A percentile compares a stretch with the other conserved stretches of the same genome.
These are phyloP conservation scores for Morone saxatilis DNA, from an alignment of 2,113 vertebrate species.

Conservation along the genomic window DNA sequence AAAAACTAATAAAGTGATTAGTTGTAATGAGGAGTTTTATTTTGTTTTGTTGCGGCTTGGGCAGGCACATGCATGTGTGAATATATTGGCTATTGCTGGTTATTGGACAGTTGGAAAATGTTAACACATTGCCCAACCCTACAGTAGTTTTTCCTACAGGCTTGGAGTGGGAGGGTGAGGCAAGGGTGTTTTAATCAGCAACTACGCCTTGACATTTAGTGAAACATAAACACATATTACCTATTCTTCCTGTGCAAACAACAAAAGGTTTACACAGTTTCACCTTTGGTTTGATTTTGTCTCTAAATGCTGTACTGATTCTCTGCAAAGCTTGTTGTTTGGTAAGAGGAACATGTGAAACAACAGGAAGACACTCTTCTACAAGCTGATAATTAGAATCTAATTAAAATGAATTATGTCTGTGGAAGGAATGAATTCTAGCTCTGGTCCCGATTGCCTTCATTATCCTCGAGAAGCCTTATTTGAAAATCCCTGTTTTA, in stretches of 20 bases:
- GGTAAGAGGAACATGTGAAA: conserved; percentile 1
- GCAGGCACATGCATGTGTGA: too few species aligned
- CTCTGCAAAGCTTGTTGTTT: not conserved
- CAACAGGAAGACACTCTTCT: conserved; percentile 7
- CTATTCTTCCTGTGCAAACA: not conserved
- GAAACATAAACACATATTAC: not conserved
- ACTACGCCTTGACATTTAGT: not conserved
- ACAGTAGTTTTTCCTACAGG: too few species aligned
- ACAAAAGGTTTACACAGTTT: not conserved
- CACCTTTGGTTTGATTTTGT: not conserved
- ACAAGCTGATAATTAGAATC: conserved; percentile 42
- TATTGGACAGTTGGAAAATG: too few species aligned
- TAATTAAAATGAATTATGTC: conserved; percentile 40
- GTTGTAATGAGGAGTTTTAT: too few species aligned
- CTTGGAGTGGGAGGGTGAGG: too few species aligned
- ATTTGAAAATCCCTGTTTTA: conserved; percentile 51
- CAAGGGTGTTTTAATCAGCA: not conserved
- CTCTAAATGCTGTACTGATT: not conserved
- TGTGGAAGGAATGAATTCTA: conserved; percentile 11
- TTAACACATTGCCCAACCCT: too few species aligned
- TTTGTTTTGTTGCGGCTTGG: too few species aligned
- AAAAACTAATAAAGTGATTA: too few species aligned
- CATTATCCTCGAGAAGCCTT: conserved; percentile 51
- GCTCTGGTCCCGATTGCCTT: conserved; percentile 54
- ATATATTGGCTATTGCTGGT: too few species aligned